Evolutionary conservation across 2,113 vertebrate species (phyloP), one percentile per base, ranked within the genome.

Genomic region (Cynoglossus semilaevis): DNA sequence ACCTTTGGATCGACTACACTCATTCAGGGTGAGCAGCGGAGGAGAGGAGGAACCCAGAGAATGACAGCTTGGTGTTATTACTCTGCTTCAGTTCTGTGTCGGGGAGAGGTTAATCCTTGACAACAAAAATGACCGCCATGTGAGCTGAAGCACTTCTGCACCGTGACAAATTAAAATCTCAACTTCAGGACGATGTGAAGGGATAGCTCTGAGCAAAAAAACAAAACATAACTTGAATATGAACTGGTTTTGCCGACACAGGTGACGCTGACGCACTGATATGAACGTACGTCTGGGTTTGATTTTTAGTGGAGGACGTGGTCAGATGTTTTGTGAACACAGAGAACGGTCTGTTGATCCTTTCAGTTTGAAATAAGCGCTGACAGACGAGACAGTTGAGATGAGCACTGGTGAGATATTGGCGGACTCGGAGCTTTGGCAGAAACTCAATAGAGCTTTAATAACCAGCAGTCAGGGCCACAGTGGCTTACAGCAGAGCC

Each of bases 381-480:
- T 54, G 72, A 87, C 29, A 76, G 84, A 80, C 70, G n/a, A 46
- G 81, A 73, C 63, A 77, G 81, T 70, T 68, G 74, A 79, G 77
- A 82, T 85, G 67, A 59, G 74, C 58, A 57, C 50, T 57, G 79
- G 67, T 80, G 84, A 89, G 89, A 81, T 77, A 83, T 70, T 81
- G 50, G 61, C 63, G 76, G 79, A 75, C 80, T 81, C 58, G 65
- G 75, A 63, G 67, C 76, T 88, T 86, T 86, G 81, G 87, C 82
- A 86, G 86, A 88, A 90, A 87, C 80, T 89, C 87, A 87, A 87
- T 87, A 84, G 85, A 76, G 74, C 86, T 87, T 81, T 88, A 87
- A 90, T 90, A 88, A 86, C 83, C 78, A 69, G 79, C 77, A 79
- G 87, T 80, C 76, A 68, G 65, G 65, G 70, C 70, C 69, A 60